Percentiles rank a stretch among this genome's conserved stretches.
These are phyloP conservation scores for Drosophila vallismaia DNA, from an alignment of 2,888 invertebrate species.

Conservation along the genomic window DNA sequence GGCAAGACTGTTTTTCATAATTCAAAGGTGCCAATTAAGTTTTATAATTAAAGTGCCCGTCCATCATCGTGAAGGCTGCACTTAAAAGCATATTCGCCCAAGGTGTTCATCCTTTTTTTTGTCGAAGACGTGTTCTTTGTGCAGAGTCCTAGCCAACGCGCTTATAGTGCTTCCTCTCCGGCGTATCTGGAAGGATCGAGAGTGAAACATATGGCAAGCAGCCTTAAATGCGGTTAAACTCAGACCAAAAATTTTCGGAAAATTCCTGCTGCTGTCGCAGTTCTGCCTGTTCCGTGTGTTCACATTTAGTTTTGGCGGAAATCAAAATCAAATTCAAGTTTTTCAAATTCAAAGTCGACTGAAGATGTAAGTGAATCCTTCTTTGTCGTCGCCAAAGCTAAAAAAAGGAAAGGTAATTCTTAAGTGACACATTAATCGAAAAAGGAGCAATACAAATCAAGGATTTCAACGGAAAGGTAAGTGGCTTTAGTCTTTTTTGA, in stretches of 20 bases:
- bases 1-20: background rate
- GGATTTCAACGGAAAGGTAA: background rate
- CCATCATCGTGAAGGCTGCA: slow-evolving; percentile 6
- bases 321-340: slow-evolving; percentile 47
- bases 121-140: background rate
- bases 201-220: slow-evolving; percentile 56
- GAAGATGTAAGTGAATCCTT: slow-evolving; percentile 36
- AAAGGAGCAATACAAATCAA: background rate
- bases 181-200: slow-evolving; percentile 25
- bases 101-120: background rate
- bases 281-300: slow-evolving; percentile 40
- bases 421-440: background rate
- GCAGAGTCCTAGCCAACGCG: slow-evolving; percentile 21
- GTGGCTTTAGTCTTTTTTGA: background rate
- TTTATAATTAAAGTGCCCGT: slow-evolving; percentile 41
- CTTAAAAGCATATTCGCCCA: background rate
- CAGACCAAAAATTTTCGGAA: slow-evolving; percentile 23
- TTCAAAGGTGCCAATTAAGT: slow-evolving; percentile 43
- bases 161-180: slow-evolving; percentile 42
- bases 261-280: slow-evolving; percentile 43
- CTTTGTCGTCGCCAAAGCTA: background rate
- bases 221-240: slow-evolving; percentile 50
- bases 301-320: slow-evolving; percentile 38
- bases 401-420: background rate
- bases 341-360: slow-evolving; percentile 46